These are phyloP conservation scores for Lophius americanus DNA, from an alignment of 2,797 vertebrate genomes.

Conservation along the genomic window DNA sequence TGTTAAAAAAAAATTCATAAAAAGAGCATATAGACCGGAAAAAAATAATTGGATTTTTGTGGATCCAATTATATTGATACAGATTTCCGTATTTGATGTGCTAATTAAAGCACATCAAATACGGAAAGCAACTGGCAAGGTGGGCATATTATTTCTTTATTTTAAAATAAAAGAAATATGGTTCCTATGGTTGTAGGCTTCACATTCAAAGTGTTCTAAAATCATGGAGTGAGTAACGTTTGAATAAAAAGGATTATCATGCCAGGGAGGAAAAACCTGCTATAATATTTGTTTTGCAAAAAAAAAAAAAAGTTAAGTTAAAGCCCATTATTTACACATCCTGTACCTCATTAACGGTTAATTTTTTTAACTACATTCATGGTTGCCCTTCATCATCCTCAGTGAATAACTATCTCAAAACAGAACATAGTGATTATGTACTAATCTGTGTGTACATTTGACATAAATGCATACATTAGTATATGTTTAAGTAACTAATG, in stretches of 20 bases:
- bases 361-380: conserved; percentile 50
- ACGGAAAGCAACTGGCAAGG: too few relatives aligned
- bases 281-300: conserved; percentile 25
- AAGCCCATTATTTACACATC: conserved; percentile 43
- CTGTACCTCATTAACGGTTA: conserved; percentile 19
- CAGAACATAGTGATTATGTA: conserved; percentile 17
- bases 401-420: conserved; percentile 21
- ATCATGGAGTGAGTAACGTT: conserved; percentile 8
- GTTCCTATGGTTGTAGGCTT: not conserved
- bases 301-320: conserved; percentile 19
- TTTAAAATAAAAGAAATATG: not conserved
- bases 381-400: conserved; percentile 38
- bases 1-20: conserved; percentile 12
- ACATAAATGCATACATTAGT: conserved; percentile 13
- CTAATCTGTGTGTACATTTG: conserved; percentile 4
- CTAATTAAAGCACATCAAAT: not conserved
- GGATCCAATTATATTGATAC: not conserved
- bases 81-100: not conserved
- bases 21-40: conserved; percentile 15
- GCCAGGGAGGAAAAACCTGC: not conserved
- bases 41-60: conserved; percentile 5
- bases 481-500: conserved; percentile 18
- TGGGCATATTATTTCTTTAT: not conserved
- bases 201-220: conserved; percentile 8
- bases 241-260: not conserved